Percentiles rank a stretch among this genome's conserved stretches.
Conservation (phyloP, 2,113 vertebrate genomes). For the Gymnarchus niloticus region DNA sequence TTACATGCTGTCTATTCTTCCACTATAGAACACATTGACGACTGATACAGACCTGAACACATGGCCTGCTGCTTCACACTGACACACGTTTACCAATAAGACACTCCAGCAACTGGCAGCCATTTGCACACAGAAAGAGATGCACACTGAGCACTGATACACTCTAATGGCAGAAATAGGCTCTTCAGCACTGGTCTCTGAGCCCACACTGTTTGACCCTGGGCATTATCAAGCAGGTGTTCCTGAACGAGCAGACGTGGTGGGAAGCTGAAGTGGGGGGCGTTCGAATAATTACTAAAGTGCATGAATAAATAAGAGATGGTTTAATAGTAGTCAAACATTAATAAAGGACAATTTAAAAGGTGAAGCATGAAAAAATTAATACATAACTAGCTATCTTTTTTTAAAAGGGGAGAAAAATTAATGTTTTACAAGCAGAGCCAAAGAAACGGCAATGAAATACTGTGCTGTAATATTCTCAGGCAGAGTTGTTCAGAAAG, state of each 20-base stretch:
- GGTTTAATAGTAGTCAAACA: not conserved
- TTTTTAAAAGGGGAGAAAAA: not conserved
- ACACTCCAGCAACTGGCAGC: not conserved
- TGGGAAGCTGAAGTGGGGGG: too few relatives aligned
- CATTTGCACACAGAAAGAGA: too few relatives aligned
- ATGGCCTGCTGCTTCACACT: not conserved
- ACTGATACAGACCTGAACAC: not conserved
- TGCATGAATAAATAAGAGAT: not conserved
- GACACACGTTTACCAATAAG: not conserved
- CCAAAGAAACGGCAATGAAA: constrained; percentile 47
- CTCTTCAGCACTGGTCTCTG: not conserved
- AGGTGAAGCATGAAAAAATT: not conserved
- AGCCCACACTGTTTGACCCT: not conserved
- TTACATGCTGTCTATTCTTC: not conserved
- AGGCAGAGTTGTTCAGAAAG: constrained; percentile 37
- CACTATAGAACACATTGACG: not conserved
- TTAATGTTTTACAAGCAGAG: not conserved
- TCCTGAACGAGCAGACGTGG: not conserved
- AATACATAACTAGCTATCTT: not conserved
- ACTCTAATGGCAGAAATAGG: not conserved
- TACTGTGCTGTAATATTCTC: constrained; percentile 37
- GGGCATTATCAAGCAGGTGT: not conserved
- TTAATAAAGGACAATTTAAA: not conserved
- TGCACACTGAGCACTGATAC: not conserved
- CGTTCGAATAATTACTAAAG: too few relatives aligned